Conservation (phyloP, 2,113 vertebrate genomes). For the Theropithecus gelada region DNA sequence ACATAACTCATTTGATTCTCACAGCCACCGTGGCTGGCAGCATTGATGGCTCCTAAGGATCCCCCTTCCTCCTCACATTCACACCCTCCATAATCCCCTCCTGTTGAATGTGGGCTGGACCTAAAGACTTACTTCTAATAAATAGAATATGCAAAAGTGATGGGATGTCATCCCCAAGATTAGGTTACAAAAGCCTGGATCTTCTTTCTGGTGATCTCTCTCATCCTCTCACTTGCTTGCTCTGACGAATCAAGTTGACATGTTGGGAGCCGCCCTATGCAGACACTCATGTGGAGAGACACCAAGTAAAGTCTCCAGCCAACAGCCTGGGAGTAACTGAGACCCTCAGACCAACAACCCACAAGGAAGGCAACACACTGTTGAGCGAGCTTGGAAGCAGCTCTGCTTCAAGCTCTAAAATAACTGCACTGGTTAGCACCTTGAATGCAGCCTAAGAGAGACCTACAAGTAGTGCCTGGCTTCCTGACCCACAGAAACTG, state of each 20-base stretch:
- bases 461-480: neutral
- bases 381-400: neutral
- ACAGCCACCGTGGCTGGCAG: neutral
- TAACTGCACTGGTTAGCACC: neutral
- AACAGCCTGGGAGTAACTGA: neutral
- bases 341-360: neutral
- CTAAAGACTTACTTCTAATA: neutral
- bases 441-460: neutral
- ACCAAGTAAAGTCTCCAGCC: neutral
- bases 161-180: neutral
- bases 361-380: neutral
- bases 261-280: neutral
- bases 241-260: neutral
- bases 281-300: neutral
- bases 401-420: neutral
- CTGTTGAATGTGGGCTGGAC: neutral
- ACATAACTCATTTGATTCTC: neutral
- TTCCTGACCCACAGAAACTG: neutral
- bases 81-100: rapidly evolving
- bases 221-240: neutral
- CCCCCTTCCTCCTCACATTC: neutral
- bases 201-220: neutral
- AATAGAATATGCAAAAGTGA: neutral
- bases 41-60: neutral
- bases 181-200: neutral